A percentile compares a stretch with the other conserved stretches of the same genome.
Conservation (phyloP, 2,113 vertebrate genomes). For the Psittacara wagleri region DNA sequence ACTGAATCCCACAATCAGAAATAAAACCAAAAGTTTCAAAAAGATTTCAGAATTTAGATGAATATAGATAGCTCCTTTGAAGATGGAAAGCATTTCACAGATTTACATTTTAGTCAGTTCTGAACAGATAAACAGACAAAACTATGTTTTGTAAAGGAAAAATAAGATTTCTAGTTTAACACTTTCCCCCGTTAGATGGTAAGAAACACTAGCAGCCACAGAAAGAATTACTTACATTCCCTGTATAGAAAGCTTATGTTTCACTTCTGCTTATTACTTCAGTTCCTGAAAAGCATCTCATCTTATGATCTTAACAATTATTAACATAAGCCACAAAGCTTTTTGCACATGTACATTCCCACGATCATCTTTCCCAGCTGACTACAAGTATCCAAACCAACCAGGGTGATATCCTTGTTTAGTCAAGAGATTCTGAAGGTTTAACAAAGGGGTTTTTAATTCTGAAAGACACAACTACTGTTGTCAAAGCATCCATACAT, state of each 20-base stretch:
- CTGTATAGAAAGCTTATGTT: background rate
- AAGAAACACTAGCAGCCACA: background rate
- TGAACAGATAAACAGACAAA: background rate
- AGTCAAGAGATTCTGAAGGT: background rate
- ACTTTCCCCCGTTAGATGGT: background rate
- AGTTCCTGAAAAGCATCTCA: background rate
- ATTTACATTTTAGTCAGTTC: conserved; percentile 46
- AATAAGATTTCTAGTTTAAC: conserved; percentile 8
- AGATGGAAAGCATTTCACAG: conserved; percentile 10
- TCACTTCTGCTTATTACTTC: background rate
- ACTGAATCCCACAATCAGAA: background rate
- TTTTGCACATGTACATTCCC: background rate
- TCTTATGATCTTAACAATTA: background rate
- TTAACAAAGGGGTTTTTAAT: background rate
- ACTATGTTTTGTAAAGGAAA: background rate
- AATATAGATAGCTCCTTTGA: conserved; percentile 41
- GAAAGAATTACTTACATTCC: conserved; percentile 34
- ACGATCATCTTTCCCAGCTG: background rate
- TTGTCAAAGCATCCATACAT: background rate
- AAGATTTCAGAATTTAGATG: conserved; percentile 43
- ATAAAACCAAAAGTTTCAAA: conserved; percentile 14
- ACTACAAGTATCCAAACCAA: background rate
- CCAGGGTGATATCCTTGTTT: background rate
- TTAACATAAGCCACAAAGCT: background rate
- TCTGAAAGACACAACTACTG: background rate